Evolutionary conservation across 2,888 invertebrate species (phyloP).

Genomic region (Drosophila infuscata): DNA sequence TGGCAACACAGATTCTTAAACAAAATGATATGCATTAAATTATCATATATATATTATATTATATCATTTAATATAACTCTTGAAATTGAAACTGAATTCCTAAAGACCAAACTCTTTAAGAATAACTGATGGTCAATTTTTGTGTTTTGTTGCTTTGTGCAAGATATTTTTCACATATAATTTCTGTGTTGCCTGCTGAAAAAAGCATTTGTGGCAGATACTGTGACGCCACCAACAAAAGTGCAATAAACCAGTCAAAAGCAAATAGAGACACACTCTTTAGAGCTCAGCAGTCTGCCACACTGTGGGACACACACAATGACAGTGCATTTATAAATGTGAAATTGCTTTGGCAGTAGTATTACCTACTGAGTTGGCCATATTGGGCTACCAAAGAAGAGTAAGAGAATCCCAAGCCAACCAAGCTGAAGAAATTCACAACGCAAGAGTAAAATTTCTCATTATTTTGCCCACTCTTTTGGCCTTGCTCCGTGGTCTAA

Average conservation of each 20-base stretch:
- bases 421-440: slow-evolving; percentile 16
- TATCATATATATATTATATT: neutral
- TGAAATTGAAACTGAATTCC: neutral
- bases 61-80: no score
- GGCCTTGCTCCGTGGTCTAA: slow-evolving; percentile 17
- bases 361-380: slow-evolving; percentile 24
- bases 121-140: neutral
- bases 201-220: neutral
- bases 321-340: neutral
- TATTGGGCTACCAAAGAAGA: slow-evolving; percentile 33
- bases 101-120: neutral
- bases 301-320: slow-evolving; percentile 11
- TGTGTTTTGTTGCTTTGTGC: neutral
- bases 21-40: neutral
- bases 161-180: neutral
- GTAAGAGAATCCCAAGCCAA: slow-evolving; percentile 28
- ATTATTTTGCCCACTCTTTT: neutral
- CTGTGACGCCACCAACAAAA: neutral
- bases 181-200: neutral
- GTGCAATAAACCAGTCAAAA: slow-evolving; percentile 34
- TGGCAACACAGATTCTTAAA: neutral
- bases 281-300: slow-evolving; percentile 19
- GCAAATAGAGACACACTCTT: slow-evolving; percentile 46
- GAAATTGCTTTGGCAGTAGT: slow-evolving; percentile 16
- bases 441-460: slow-evolving; percentile 7